Percentiles rank a stretch among this genome's conserved stretches.
Conservation (phyloP, 2,888 invertebrate genomes). For the Mesoligia furuncula region DNA sequence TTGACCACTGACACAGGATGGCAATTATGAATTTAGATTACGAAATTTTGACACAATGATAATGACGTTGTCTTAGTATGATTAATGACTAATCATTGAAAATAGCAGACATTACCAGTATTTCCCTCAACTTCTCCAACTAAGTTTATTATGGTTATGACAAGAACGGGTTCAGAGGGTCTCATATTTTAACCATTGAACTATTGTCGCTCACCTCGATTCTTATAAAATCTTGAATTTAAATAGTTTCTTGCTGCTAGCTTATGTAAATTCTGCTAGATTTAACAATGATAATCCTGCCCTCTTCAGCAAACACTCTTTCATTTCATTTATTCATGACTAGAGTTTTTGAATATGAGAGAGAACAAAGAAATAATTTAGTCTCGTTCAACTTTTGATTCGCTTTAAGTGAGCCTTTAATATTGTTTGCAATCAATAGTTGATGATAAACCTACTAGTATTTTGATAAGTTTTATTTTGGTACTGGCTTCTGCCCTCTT, state of each 20-base stretch:
- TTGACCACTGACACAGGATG: background rate
- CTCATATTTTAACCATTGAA: background rate
- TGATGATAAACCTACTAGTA: no score
- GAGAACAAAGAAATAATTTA: background rate
- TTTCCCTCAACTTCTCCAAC: background rate
- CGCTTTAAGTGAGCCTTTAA: background rate
- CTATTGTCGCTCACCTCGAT: background rate
- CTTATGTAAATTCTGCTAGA: slow-evolving; percentile 15
- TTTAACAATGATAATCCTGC: slow-evolving; percentile 4
- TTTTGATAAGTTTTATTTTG: background rate
- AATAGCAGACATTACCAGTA: background rate
- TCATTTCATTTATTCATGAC: slow-evolving; percentile 4
- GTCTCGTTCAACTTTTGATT: background rate
- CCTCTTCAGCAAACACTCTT: slow-evolving; percentile 5
- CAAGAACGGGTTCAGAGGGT: background rate
- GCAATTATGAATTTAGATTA: background rate
- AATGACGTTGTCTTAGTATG: background rate
- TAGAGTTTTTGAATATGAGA: background rate
- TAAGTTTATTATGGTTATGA: background rate
- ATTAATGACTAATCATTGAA: background rate
- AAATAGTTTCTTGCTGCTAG: background rate
- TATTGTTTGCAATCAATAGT: background rate
- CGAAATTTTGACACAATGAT: background rate
- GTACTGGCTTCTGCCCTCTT: no score
- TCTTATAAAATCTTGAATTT: background rate